Evolutionary conservation across 2,888 invertebrate species (phyloP), one percentile per base, ranked within the genome.

Genomic region (Linyphia triangularis): DNA sequence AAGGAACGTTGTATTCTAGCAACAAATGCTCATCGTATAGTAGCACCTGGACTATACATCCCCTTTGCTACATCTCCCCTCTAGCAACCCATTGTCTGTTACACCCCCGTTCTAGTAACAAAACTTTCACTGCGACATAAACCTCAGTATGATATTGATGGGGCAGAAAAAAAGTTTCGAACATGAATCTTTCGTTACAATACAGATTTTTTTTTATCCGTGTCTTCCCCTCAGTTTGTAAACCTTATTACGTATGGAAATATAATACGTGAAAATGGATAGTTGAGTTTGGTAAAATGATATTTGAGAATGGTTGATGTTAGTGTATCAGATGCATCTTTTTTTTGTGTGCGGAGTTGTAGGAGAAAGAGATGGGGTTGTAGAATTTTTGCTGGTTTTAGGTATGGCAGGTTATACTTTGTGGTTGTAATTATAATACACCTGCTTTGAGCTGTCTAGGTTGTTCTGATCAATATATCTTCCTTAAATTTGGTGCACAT

Each of bases 71-170:
- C 85, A 79, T 73, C 79, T 73, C 65, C 61, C 78, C 85, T 51
- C 63, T 1, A 63, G 6, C 33, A 6, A 67, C 22, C 73, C 65
- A 57, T 73, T 79, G 72, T 79, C 30, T 28, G 63, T 16, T 40
- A 28, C 79, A 79, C 85, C 85, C 85, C 85, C 85, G 65, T 73
- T 24, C 33, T 19, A 19, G 73, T 65, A 37, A 79, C 78, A 72
- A 59, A 86, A 86, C 79, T 86, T 86, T 86, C 85, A 73, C 79
- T 86, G 85, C 72, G 40, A 51, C 73, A 67, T 79, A 79, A 79
- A 79, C 85, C 73, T 73, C 40, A 40, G 40, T 33, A 40, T 75
- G 30, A 59, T 57, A 75, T 30, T 22, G 73, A 30, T n/a, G 63
- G 9, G 40, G 10, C 16, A 16, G 37, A 37, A 70, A 59, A 57